Evolutionary conservation across 2,113 vertebrate species (phyloP).

Genomic region (Heptranchias perlo): DNA sequence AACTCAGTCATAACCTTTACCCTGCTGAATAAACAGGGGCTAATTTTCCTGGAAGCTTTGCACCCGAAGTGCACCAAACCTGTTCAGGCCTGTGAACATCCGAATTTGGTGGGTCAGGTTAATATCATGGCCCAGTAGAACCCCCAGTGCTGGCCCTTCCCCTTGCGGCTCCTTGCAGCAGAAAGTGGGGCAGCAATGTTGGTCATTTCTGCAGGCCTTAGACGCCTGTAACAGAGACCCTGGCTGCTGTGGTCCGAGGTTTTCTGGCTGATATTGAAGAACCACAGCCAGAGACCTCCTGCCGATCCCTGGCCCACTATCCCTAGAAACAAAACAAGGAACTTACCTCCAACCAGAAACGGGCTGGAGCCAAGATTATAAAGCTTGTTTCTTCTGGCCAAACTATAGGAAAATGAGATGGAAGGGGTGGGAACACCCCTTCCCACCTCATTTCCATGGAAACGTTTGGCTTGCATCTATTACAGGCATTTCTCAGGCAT

Average conservation of each 20-base stretch:
- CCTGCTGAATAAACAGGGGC: neutral
- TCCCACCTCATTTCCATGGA: no score
- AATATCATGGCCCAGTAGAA: neutral
- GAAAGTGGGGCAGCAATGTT: neutral
- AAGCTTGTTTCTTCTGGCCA: neutral
- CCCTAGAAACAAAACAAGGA: neutral
- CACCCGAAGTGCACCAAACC: no score
- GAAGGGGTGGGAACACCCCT: neutral
- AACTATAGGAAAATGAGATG: neutral
- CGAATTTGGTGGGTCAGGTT: neutral
- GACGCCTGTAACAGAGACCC: neutral
- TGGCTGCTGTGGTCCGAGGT: neutral
- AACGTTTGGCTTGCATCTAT: slow-evolving; percentile 5
- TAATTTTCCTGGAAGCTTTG: neutral
- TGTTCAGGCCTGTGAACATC: neutral
- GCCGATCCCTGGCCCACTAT: neutral
- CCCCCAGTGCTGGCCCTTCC: no score
- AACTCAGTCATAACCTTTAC: neutral
- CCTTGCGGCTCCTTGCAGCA: neutral
- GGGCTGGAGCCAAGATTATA: neutral
- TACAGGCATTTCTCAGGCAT: neutral
- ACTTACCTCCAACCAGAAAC: neutral
- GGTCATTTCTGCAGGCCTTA: neutral
- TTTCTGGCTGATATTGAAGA: neutral
- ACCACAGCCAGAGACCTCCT: neutral